A percentile compares a stretch with the other conserved stretches of the same genome.
These are phyloP conservation scores for Acanthosepion esculentum DNA, from an alignment of 2,888 invertebrate genomes.

Conservation along the genomic window DNA sequence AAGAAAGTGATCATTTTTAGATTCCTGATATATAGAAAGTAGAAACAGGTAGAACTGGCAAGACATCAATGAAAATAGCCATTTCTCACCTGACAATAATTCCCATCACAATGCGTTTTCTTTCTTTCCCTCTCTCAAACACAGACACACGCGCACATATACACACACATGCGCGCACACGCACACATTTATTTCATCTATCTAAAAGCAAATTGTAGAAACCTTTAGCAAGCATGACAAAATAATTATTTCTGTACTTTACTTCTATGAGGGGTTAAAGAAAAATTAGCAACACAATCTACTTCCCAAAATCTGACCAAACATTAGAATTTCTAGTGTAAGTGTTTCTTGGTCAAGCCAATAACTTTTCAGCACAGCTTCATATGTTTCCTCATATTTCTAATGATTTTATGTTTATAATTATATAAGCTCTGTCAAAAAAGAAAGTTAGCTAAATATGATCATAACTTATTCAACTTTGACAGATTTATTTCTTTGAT, in stretches of 20 bases:
- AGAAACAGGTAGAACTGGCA: background rate
- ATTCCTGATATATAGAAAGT: background rate
- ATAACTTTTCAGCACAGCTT: no score
- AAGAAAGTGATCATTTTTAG: background rate
- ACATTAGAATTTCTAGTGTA: no score
- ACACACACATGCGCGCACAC: no score
- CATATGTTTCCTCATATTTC: background rate
- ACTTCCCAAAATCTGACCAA: no score
- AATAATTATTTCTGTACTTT: background rate
- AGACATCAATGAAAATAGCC: conserved; percentile 4
- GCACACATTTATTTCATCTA: background rate
- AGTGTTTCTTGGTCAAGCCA: no score
- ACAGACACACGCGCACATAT: background rate
- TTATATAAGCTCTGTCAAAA: no score
- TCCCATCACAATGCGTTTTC: background rate
- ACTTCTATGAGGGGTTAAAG: background rate
- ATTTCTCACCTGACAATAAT: background rate
- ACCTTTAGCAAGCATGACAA: background rate
- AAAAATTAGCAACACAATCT: no score
- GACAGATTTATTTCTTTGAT: no score
- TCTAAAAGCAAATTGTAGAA: background rate
- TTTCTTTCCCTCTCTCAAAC: background rate
- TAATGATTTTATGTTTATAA: background rate
- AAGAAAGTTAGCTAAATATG: no score
- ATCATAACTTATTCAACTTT: no score